These are phyloP conservation scores for Drosophila pallidifrons DNA, from an alignment of 1,140 invertebrate genomes.

Conservation along the genomic window DNA sequence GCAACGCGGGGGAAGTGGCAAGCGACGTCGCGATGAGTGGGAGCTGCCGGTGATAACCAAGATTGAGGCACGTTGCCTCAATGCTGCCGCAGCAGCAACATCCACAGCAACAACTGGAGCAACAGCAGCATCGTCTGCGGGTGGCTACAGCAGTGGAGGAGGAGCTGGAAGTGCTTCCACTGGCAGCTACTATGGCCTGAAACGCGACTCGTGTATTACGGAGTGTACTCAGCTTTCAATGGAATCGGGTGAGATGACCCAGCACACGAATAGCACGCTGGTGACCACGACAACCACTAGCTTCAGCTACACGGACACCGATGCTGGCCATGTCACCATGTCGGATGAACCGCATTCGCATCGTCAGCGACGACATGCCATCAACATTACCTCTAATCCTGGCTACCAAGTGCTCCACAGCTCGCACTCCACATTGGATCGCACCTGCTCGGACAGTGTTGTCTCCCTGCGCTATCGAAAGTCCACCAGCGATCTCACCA, in stretches of 20 bases:
- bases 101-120: background rate
- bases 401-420: conserved; percentile 84
- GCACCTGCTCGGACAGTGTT: conserved; percentile 83
- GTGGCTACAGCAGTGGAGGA: conserved; percentile 1
- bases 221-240: conserved; percentile 80
- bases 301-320: conserved; percentile 78
- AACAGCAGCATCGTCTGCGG: background rate
- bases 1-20: conserved; percentile 31
- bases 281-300: conserved; percentile 80
- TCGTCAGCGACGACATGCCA: conserved; percentile 77
- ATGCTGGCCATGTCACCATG: conserved; percentile 27
- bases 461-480: conserved; percentile 86
- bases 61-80: conserved; percentile 64
- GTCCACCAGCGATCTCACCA: conserved; percentile 91
- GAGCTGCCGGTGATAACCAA: conserved; percentile 73
- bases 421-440: conserved; percentile 83
- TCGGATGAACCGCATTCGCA: conserved; percentile 30
- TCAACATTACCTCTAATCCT: conserved; percentile 84
- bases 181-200: conserved; percentile 60
- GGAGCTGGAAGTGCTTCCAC: background rate
- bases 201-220: conserved; percentile 80
- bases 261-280: conserved; percentile 70
- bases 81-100: conserved; percentile 42
- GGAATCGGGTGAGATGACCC: conserved; percentile 73
- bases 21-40: conserved; percentile 71